A percentile compares a stretch with the other conserved stretches of the same genome.
phyloP scores from a whole-genome alignment of 2,113 vertebrate species.

The Centropus unirufus region DNA sequence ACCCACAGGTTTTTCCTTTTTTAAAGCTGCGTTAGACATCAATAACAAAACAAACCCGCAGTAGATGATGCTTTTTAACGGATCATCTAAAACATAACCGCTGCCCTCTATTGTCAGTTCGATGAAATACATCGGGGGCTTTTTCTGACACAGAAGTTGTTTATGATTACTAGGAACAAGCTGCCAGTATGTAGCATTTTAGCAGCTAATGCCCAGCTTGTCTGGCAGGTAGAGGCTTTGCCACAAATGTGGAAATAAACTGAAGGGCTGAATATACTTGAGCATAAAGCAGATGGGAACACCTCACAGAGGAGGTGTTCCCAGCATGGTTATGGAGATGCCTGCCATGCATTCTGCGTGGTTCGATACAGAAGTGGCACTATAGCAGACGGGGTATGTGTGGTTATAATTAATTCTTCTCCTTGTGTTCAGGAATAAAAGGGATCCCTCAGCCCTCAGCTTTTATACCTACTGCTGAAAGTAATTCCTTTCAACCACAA shows the following conservation, averaged over 20 bases:
- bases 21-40: background rate
- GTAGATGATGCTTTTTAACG: background rate
- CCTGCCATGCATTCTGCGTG: background rate
- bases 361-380: background rate
- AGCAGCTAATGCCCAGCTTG: background rate
- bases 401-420: background rate
- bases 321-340: background rate
- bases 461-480: conserved; percentile 90
- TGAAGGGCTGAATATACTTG: background rate
- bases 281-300: background rate
- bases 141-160: background rate
- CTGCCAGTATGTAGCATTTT: background rate
- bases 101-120: conserved; percentile 41
- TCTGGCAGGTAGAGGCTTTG: background rate
- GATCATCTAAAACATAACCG: background rate
- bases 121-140: background rate
- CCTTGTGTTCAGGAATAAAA: conserved; percentile 81
- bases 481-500: conserved; percentile 93
- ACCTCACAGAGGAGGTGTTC: background rate
- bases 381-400: background rate
- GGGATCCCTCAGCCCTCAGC: conserved; percentile 87
- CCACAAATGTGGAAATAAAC: background rate
- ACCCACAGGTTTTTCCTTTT: background rate
- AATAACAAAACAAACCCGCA: background rate
- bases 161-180: background rate